Conservation (phyloP, 2,888 invertebrate genomes). For the Alitta virens region DNA sequence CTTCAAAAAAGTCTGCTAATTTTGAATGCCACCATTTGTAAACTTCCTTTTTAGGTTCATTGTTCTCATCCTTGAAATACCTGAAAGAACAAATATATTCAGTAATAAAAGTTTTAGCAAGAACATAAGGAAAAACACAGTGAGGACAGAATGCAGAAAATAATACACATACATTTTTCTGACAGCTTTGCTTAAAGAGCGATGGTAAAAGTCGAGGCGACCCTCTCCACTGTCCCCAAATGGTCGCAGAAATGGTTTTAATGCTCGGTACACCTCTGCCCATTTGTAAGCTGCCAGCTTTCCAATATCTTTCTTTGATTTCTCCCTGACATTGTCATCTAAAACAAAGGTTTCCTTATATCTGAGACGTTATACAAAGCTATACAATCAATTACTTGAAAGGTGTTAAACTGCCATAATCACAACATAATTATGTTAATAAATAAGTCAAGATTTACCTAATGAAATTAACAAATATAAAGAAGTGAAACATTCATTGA, state of each 20-base stretch:
- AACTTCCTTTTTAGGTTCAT: not conserved
- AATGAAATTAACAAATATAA: too few species aligned
- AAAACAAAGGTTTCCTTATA: not conserved
- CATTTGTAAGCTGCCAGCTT: slow-evolving; percentile 45
- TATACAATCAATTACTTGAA: too few species aligned
- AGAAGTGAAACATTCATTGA: too few species aligned
- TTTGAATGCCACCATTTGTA: slow-evolving; percentile 15
- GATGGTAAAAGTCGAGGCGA: slow-evolving; percentile 53
- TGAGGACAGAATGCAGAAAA: too few species aligned
- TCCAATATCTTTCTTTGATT: slow-evolving; percentile 41
- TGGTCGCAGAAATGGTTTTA: slow-evolving; percentile 51
- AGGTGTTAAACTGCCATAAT: too few species aligned
- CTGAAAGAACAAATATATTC: not conserved
- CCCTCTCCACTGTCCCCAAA: slow-evolving; percentile 53
- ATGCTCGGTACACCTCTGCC: slow-evolving; percentile 44
- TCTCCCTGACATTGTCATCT: slow-evolving; percentile 31
- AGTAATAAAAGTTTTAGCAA: not conserved
- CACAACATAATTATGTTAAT: too few species aligned
- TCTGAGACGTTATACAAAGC: too few species aligned
- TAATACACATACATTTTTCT: slow-evolving; percentile 44
- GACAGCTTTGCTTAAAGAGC: slow-evolving; percentile 53
- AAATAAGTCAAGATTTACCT: too few species aligned
- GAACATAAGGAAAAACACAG: not conserved
- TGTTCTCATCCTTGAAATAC: slow-evolving; percentile 6
- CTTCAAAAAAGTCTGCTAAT: slow-evolving; percentile 13